phyloP scores from a whole-genome alignment of 2,113 vertebrate species.

The Elephas maximus region DNA sequence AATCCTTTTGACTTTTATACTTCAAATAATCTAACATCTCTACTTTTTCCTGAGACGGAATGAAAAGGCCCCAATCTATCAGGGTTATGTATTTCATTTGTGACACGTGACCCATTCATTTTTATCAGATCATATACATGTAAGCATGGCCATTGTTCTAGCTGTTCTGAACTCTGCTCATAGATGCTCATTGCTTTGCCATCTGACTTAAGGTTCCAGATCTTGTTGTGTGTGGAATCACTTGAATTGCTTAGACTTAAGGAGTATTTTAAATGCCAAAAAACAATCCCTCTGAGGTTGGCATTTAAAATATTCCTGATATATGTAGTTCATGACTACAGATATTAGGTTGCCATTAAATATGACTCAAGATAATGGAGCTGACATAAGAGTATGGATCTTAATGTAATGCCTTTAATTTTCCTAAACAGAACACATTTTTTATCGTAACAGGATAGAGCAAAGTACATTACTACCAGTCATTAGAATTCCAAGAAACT shows the following conservation, averaged over 20 bases:
- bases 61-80: background rate
- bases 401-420: slow-evolving; percentile 71
- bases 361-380: slow-evolving; percentile 69
- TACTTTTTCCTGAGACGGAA: background rate
- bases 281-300: too few species aligned
- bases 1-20: background rate
- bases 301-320: too few species aligned
- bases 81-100: background rate
- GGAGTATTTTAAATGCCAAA: slow-evolving; percentile 49
- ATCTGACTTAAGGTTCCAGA: background rate
- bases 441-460: slow-evolving; percentile 60
- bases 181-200: background rate
- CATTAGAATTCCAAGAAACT: slow-evolving; percentile 76
- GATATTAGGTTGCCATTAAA: slow-evolving; percentile 59
- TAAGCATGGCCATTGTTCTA: background rate
- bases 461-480: slow-evolving; percentile 58
- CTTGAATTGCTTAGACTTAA: background rate
- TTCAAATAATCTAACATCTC: slow-evolving; percentile 8
- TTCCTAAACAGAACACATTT: slow-evolving; percentile 72
- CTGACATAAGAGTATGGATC: slow-evolving; percentile 63
- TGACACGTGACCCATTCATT: slow-evolving; percentile 2
- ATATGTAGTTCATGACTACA: slow-evolving; percentile 22
- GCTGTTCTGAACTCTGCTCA: background rate
- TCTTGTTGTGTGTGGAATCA: background rate
- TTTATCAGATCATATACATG: background rate